These are phyloP conservation scores for Trichopria drosophilae DNA, from an alignment of 2,888 invertebrate species.

Conservation along the genomic window DNA sequence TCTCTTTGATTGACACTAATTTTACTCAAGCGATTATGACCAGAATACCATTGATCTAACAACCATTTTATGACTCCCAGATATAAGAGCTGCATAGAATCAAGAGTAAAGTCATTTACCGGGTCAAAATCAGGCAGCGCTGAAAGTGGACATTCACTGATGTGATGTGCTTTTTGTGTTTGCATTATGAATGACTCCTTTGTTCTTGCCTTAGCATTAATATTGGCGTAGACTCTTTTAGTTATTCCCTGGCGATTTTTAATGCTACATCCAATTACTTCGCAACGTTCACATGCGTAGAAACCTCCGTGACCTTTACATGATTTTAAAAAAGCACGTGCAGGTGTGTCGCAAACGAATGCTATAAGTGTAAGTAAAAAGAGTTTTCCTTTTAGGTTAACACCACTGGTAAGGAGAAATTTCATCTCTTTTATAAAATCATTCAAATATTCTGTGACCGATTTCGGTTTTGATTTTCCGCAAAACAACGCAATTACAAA, in stretches of 20 bases:
- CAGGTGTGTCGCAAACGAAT: conserved; percentile 27
- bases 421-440: conserved; percentile 26
- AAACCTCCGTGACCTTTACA: conserved; percentile 26
- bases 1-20: conserved; percentile 2
- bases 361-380: conserved; percentile 20
- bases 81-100: conserved; percentile 24
- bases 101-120: conserved; percentile 21
- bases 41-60: conserved; percentile 12
- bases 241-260: not conserved
- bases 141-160: conserved; percentile 6
- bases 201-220: conserved; percentile 11
- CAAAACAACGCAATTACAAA: conserved; percentile 26
- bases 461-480: conserved; percentile 23
- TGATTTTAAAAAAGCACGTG: conserved; percentile 27
- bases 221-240: conserved; percentile 24
- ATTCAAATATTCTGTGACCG: conserved; percentile 16
- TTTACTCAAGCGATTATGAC: not conserved
- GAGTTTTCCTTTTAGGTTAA: conserved; percentile 14
- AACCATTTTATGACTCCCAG: conserved; percentile 16
- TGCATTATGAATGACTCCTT: conserved; percentile 22
- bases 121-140: conserved; percentile 21
- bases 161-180: conserved; percentile 25
- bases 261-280: conserved; percentile 15
- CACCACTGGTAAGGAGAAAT: conserved; percentile 14
- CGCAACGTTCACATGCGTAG: conserved; percentile 27